A percentile compares a stretch with the other conserved stretches of the same genome.
Evolutionary conservation across 2,888 invertebrate genomes (phyloP).

Genomic region (Eilema caniola): DNA sequence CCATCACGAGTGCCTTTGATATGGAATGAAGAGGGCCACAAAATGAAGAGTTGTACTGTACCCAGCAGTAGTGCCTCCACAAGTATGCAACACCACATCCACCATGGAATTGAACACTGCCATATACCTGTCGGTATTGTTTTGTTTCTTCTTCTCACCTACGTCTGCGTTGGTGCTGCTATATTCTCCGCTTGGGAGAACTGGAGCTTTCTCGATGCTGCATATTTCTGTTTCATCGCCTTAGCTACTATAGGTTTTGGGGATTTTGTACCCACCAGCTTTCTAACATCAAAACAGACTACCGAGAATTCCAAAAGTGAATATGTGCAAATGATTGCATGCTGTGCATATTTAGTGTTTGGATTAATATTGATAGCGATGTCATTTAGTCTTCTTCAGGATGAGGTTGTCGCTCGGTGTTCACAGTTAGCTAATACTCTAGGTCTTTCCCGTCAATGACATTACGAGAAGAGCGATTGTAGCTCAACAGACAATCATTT

Average conservation of each 20-base stretch:
- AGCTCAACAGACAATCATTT: slow-evolving; percentile 80
- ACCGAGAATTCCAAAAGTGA: slow-evolving; percentile 81
- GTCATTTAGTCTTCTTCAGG: slow-evolving; percentile 94
- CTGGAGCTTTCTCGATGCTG: slow-evolving; percentile 93
- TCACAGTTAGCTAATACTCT: slow-evolving; percentile 90
- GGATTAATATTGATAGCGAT: slow-evolving; percentile 94
- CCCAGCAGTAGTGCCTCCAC: slow-evolving; percentile 75
- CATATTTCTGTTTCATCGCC: slow-evolving; percentile 95
- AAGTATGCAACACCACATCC: slow-evolving; percentile 71
- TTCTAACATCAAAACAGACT: slow-evolving; percentile 77
- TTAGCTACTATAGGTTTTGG: slow-evolving; percentile 94
- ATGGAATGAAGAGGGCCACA: slow-evolving; percentile 85
- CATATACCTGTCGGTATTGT: slow-evolving; percentile 85
- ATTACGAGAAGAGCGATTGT: slow-evolving; percentile 84
- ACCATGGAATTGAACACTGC: slow-evolving; percentile 74
- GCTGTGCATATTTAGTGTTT: slow-evolving; percentile 92
- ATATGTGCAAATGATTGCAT: slow-evolving; percentile 92
- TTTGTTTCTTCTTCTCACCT: slow-evolving; percentile 89
- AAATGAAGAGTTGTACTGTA: slow-evolving; percentile 72
- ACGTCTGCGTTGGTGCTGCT: slow-evolving; percentile 92
- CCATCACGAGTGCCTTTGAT: slow-evolving; percentile 92
- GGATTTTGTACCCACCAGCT: slow-evolving; percentile 90
- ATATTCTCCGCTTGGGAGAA: slow-evolving; percentile 93
- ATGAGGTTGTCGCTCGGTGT: slow-evolving; percentile 92
- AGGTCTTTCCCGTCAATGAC: slow-evolving; percentile 89